phyloP scores from a whole-genome alignment of 2,113 vertebrate species.

The Chloroceryle aenea region DNA sequence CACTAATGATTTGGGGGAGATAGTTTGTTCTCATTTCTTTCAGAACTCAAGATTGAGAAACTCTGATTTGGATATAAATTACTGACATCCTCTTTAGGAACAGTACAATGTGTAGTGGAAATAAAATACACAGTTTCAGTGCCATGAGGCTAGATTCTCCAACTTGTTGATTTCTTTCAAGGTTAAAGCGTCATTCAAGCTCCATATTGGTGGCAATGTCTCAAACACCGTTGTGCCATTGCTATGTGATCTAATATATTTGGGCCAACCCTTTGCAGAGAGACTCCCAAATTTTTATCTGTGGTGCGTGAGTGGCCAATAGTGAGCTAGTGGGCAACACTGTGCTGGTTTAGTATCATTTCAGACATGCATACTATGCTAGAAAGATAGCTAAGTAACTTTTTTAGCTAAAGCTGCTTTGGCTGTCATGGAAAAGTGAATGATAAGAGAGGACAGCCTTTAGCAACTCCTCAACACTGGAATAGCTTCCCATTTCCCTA shows the following conservation, averaged over 20 bases:
- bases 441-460: neutral
- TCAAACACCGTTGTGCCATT: neutral
- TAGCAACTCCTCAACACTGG: neutral
- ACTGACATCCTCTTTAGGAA: constrained; percentile 25
- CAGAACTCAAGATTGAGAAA: neutral
- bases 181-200: neutral
- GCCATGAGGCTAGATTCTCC: neutral
- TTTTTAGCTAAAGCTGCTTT: neutral
- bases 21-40: constrained; percentile 33
- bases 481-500: neutral
- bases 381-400: neutral
- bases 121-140: neutral
- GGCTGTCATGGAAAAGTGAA: neutral
- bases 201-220: rapidly evolving
- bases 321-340: neutral
- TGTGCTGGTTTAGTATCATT: neutral
- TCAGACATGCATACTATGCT: neutral
- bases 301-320: rapidly evolving
- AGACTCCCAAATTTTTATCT: neutral
- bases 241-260: neutral
- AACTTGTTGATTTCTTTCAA: neutral
- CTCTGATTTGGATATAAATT: constrained; percentile 34
- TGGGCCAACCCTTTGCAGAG: neutral
- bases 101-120: neutral
- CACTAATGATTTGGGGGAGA: constrained; percentile 36